These are phyloP conservation scores for Harpagus bidentatus DNA, from an alignment of 2,113 vertebrate genomes.

Conservation along the genomic window DNA sequence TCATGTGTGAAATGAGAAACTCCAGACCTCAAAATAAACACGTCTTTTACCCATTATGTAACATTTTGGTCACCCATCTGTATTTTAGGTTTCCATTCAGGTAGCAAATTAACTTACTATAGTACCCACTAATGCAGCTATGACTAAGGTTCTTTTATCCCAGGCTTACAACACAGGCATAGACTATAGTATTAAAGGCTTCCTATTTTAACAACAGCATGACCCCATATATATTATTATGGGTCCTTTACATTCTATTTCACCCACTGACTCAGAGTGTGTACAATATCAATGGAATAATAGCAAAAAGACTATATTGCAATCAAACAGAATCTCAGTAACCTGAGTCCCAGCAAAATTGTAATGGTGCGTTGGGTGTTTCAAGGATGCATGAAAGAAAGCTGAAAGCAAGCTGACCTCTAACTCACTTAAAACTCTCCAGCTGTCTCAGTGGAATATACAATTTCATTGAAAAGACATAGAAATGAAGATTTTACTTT, in stretches of 20 bases:
- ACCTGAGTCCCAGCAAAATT: neutral
- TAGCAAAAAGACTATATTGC: neutral
- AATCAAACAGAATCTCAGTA: neutral
- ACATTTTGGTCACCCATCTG: neutral
- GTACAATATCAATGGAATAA: neutral
- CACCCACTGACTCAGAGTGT: neutral
- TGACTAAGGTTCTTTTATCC: neutral
- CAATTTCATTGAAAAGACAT: neutral
- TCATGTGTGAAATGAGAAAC: conserved; percentile 66
- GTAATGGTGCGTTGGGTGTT: neutral
- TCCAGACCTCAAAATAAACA: conserved; percentile 4
- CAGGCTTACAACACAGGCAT: neutral
- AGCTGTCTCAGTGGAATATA: neutral
- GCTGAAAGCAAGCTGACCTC: neutral
- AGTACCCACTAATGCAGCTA: neutral
- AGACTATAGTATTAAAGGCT: neutral
- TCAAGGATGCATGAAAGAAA: neutral
- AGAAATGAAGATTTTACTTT: neutral
- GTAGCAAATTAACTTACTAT: neutral
- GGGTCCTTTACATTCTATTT: neutral
- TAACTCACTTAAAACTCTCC: neutral
- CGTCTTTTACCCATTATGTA: neutral
- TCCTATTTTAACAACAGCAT: neutral
- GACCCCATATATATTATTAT: neutral
- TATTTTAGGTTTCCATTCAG: neutral